Evolutionary conservation across 37 sponge, comb jelly and placozoan genomes (phyloP).

Genomic region (Halichondria panicea): DNA sequence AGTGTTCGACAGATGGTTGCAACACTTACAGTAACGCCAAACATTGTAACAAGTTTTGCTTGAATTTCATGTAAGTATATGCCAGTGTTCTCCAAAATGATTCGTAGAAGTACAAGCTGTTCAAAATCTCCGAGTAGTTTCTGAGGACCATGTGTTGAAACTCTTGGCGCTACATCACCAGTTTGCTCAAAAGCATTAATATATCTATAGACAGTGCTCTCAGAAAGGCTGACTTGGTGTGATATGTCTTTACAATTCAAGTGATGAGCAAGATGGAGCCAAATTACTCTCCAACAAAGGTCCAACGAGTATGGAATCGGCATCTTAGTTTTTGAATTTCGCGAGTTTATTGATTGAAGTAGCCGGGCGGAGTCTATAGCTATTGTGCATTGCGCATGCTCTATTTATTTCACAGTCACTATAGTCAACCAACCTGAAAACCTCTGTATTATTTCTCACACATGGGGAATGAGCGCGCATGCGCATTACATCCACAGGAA

Average conservation of each 20-base stretch:
- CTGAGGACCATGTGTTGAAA: slow-evolving; percentile 7
- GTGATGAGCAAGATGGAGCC: slow-evolving; percentile 1
- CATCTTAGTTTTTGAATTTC: no score
- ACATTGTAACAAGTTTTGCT: background rate
- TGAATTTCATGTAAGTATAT: slow-evolving; percentile 36
- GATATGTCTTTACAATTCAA: slow-evolving; percentile 1
- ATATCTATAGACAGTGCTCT: slow-evolving; percentile 16
- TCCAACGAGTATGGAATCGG: slow-evolving; percentile 9
- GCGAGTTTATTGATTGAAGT: no score
- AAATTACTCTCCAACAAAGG: slow-evolving; percentile 23
- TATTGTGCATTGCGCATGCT: no score
- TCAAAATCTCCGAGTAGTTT: slow-evolving; percentile 22
- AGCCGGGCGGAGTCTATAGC: no score
- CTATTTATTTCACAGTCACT: no score
- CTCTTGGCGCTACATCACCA: slow-evolving; percentile 26
- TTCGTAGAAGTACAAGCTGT: slow-evolving; percentile 15
- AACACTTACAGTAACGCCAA: slow-evolving; percentile 15
- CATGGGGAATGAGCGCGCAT: no score
- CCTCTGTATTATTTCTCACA: no score
- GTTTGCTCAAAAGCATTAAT: slow-evolving; percentile 10
- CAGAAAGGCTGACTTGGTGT: background rate
- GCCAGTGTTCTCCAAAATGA: slow-evolving; percentile 28
- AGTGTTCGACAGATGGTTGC: slow-evolving; percentile 22
- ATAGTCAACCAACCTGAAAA: no score
- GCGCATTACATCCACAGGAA: no score